phyloP scores from a whole-genome alignment of 2,888 invertebrate genomes.

The Idaea biselata region DNA sequence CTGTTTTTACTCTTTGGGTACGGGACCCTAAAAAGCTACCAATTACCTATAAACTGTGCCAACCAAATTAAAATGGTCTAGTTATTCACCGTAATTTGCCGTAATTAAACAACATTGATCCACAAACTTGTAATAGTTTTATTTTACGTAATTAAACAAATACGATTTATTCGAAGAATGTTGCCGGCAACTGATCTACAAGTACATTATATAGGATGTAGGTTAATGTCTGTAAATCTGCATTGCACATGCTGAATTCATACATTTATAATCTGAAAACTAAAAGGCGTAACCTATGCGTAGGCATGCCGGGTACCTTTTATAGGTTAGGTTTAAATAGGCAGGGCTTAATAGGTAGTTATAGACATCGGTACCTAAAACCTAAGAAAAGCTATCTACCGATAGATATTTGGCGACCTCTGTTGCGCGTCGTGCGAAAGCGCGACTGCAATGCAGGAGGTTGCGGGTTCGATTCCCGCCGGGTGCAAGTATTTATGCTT shows the following conservation, averaged over 20 bases:
- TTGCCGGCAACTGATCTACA: slow-evolving; percentile 27
- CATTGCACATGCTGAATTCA: background rate
- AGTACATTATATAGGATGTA: slow-evolving; percentile 30
- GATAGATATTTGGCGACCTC: too few relatives aligned
- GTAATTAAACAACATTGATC: slow-evolving; percentile 9
- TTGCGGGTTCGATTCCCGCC: too few relatives aligned
- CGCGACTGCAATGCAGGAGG: too few relatives aligned
- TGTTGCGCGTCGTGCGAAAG: too few relatives aligned
- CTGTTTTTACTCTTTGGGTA: too few relatives aligned
- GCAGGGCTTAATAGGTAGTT: too few relatives aligned
- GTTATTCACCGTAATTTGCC: background rate
- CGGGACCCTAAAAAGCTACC: background rate
- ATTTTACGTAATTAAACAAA: slow-evolving; percentile 29
- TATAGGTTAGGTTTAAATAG: too few relatives aligned
- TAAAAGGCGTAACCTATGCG: background rate
- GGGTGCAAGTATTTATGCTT: too few relatives aligned
- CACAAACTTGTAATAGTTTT: slow-evolving; percentile 18
- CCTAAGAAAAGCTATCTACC: too few relatives aligned
- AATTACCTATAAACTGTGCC: background rate
- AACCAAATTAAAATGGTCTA: slow-evolving; percentile 3
- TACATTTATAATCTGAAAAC: background rate
- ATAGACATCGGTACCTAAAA: too few relatives aligned
- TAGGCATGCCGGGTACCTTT: too few relatives aligned
- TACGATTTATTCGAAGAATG: slow-evolving; percentile 31
- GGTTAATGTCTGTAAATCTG: slow-evolving; percentile 49